A percentile compares a stretch with the other conserved stretches of the same genome.
Conservation (phyloP, 1,140 invertebrate genomes). For the Ridgeia piscesae region DNA sequence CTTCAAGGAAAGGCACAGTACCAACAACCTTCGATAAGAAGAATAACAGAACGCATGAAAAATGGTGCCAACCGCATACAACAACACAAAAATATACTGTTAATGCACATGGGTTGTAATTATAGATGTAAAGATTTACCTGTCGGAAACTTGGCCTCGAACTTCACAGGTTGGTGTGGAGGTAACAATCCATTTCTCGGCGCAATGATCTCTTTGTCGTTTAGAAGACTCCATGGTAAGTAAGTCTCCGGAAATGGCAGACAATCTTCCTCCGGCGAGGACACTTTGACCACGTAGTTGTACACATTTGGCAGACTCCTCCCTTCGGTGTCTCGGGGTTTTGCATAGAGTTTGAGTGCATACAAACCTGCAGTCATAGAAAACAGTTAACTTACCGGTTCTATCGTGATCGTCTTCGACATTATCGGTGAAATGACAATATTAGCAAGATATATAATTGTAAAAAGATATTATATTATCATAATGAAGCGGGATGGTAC, state of each 20-base stretch:
- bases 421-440: too few species aligned
- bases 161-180: neutral
- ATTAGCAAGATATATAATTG: too few species aligned
- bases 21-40: too few species aligned
- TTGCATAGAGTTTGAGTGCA: neutral
- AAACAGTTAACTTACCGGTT: neutral
- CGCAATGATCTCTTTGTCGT: neutral
- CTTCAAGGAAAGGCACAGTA: too few species aligned
- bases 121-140: neutral
- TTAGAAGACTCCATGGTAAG: neutral
- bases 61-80: too few species aligned
- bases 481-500: too few species aligned
- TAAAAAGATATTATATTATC: too few species aligned
- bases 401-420: too few species aligned
- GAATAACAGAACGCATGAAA: too few species aligned
- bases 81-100: too few species aligned
- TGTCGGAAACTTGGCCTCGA: neutral
- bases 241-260: neutral
- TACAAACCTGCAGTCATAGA: neutral
- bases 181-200: neutral
- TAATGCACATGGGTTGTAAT: neutral
- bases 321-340: neutral
- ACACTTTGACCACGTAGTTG: neutral
- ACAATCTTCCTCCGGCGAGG: neutral
- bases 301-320: neutral